Evolutionary conservation across 1,140 invertebrate genomes (phyloP).

Genomic region (Charaxes varanes): DNA sequence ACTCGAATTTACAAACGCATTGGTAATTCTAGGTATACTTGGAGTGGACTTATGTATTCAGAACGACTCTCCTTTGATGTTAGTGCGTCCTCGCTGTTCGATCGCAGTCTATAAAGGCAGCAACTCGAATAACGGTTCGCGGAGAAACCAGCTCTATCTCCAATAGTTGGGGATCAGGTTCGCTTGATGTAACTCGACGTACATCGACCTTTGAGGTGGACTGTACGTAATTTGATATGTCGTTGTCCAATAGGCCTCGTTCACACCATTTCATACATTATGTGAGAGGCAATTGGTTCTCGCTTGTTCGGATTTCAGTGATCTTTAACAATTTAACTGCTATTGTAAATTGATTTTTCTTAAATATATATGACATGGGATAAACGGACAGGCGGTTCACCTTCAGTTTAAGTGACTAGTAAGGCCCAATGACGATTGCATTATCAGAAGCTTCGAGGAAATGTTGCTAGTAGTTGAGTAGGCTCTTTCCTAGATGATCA

Average conservation of each 20-base stretch:
- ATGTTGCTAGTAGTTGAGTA: too few species aligned
- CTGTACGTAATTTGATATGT: constrained; percentile 34
- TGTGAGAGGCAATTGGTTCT: constrained; percentile 25
- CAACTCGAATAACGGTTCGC: not conserved
- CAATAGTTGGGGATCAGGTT: constrained; percentile 5
- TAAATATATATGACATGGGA: too few species aligned
- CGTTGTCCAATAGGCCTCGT: constrained; percentile 34
- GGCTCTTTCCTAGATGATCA: too few species aligned
- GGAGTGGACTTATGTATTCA: constrained; percentile 46
- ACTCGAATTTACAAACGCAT: constrained; percentile 32
- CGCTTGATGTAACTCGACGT: not conserved
- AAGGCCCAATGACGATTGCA: too few species aligned
- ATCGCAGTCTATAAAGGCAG: constrained; percentile 24
- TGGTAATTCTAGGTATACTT: constrained; percentile 44
- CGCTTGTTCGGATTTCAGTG: constrained; percentile 19
- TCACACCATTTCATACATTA: constrained; percentile 36
- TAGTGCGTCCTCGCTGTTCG: constrained; percentile 32
- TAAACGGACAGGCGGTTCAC: too few species aligned
- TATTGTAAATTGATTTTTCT: too few species aligned
- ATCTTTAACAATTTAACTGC: too few species aligned
- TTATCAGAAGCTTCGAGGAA: too few species aligned
- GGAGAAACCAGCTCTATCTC: constrained; percentile 16
- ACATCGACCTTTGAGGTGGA: constrained; percentile 10
- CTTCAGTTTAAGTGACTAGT: too few species aligned
- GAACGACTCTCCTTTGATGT: constrained; percentile 40